Evolutionary conservation across 2,797 vertebrate genomes (phyloP), one percentile per base, ranked within the genome.

Genomic region (Tolypeutes matacus): DNA sequence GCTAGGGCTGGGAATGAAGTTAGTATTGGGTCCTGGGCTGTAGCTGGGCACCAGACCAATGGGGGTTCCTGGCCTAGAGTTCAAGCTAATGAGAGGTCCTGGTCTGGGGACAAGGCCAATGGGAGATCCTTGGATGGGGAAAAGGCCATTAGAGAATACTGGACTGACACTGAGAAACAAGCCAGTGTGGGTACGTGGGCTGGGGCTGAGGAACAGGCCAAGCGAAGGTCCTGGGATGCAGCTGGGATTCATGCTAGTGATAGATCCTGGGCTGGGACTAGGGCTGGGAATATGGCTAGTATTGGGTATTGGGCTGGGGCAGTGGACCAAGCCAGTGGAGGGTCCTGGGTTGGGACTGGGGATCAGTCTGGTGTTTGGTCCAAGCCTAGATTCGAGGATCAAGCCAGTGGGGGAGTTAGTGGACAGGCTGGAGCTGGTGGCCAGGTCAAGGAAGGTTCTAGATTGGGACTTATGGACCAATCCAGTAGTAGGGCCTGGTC

Each of bases 1-100:
- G 36, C 93, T 80, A 95, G 78, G 46, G 27, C 60, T 91, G 96
- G 91, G 39, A 96, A 88, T 94, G 95, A 95, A 17, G 90, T 65
- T 75, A 39, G 77, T 95, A 49, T 94, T 96, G 92, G 90, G 29
- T 93, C 94, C 36, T 96, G 94, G 95, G 39, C 88, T 34, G 58
- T 76, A 91, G 51, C 87, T 96, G 92, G 73, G 78, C 94, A 97
- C 56, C 94, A 97, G 67, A 77, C 81, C 51, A 95, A 64, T 96
- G 96, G 80, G 46, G 60, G 75, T 31, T 69, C 96, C 42, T 96
- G 96, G 97, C 17, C 85, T 88, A 75, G 76, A 51, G 86, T 80
- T 65, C 91, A 96, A 77, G 56, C 90, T 36, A 85, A 36, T 86
- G 92, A 78, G 7, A 89, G 64, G 10, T 8, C 86, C 21, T 96